phyloP scores from a whole-genome alignment of 2,113 vertebrate genomes.

The Mungos mungo region DNA sequence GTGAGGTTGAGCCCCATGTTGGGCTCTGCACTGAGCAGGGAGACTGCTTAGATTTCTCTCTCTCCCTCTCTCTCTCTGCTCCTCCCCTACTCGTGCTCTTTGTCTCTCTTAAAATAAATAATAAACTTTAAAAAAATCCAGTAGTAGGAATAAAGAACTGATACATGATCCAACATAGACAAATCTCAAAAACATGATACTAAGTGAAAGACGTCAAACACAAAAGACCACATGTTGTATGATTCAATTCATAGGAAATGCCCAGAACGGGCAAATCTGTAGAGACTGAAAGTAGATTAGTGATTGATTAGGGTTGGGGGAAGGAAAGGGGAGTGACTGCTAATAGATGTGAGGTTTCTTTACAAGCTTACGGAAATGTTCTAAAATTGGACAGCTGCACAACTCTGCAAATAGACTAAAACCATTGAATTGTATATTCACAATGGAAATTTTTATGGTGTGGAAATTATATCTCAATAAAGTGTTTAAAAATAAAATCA shows the following conservation, averaged over 20 bases:
- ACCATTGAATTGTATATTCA: not conserved
- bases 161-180: not conserved
- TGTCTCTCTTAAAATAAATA: too few species aligned
- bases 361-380: not conserved
- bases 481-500: conserved; percentile 5
- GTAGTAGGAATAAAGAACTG: not conserved
- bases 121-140: not conserved
- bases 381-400: not conserved
- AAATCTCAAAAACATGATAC: not conserved
- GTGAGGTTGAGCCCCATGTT: too few species aligned
- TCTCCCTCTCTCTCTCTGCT: too few species aligned
- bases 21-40: too few species aligned
- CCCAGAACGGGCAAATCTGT: too few species aligned
- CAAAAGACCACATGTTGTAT: not conserved
- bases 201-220: not conserved
- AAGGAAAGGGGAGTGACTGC: too few species aligned
- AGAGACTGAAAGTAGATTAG: not conserved
- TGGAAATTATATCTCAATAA: not conserved
- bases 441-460: not conserved
- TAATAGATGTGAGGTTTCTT: not conserved
- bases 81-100: too few species aligned
- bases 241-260: not conserved
- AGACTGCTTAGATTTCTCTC: too few species aligned
- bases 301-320: not conserved
- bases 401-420: conserved; percentile 15